A percentile compares a stretch with the other conserved stretches of the same genome.
Conservation (phyloP, 2,113 vertebrate genomes). For the Holacanthus passer region DNA sequence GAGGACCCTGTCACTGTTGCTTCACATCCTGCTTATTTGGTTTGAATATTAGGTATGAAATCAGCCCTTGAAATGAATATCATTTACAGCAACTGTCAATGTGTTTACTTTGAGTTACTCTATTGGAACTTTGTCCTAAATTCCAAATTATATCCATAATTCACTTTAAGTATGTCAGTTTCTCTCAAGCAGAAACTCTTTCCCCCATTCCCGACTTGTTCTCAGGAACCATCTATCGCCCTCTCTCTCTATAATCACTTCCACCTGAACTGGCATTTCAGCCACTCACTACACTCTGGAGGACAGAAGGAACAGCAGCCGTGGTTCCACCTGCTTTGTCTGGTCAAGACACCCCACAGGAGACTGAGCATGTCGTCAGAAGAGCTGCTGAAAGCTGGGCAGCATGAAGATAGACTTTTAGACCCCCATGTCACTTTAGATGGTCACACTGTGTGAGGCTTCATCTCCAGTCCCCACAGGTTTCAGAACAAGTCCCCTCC, state of each 20-base stretch:
- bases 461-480: constrained; percentile 52
- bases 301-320: constrained; percentile 2
- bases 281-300: constrained; percentile 46
- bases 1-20: not conserved
- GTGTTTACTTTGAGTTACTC: not conserved
- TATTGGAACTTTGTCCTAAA: not conserved
- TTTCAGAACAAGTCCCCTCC: constrained; percentile 67
- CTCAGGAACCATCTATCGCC: constrained; percentile 23
- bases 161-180: constrained; percentile 13
- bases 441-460: constrained; percentile 56
- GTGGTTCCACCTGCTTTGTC: constrained; percentile 7
- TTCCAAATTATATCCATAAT: not conserved
- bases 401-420: constrained; percentile 60
- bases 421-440: constrained; percentile 61
- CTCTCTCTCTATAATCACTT: constrained; percentile 39
- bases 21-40: not conserved
- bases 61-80: not conserved
- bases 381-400: constrained; percentile 65
- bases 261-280: constrained; percentile 46
- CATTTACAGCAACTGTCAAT: not conserved
- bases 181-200: constrained; percentile 1
- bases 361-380: constrained; percentile 50
- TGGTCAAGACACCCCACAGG: constrained; percentile 54
- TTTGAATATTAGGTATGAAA: not conserved
- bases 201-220: not conserved